Evolutionary conservation across 2,888 invertebrate species (phyloP).

Genomic region (Lycocerus yunnanus): DNA sequence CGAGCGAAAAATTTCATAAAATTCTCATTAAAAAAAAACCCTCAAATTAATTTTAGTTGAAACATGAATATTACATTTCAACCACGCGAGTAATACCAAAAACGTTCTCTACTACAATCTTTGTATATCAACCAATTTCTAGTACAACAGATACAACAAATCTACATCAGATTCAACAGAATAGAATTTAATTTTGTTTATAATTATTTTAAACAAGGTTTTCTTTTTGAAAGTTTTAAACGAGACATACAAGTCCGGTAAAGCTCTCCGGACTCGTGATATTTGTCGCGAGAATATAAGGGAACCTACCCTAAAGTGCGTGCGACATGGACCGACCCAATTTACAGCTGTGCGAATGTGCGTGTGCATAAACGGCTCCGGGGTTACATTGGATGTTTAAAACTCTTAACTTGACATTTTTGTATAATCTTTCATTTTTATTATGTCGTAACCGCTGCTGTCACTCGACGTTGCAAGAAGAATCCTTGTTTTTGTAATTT

Average conservation of each 20-base stretch:
- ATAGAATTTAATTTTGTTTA: background rate
- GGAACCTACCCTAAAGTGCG: constrained; percentile 44
- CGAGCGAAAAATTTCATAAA: background rate
- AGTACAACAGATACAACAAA: no score
- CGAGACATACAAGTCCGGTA: background rate
- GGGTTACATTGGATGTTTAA: constrained; percentile 28
- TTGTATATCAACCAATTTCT: background rate
- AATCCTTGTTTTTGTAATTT: background rate
- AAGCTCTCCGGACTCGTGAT: constrained; percentile 20
- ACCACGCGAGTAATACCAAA: background rate
- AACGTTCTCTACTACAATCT: background rate
- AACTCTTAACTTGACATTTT: constrained; percentile 14
- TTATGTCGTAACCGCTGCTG: background rate
- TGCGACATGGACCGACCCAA: constrained; percentile 46
- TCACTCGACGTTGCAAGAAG: background rate
- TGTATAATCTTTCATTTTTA: background rate
- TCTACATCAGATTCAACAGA: no score
- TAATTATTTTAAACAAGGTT: background rate
- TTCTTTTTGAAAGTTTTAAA: background rate
- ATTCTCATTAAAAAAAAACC: background rate
- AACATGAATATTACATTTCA: background rate
- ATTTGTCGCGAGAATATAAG: constrained; percentile 20
- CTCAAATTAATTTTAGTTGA: background rate
- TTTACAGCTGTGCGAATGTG: constrained; percentile 43
- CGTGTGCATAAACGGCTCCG: constrained; percentile 37